Percentiles rank a stretch among this genome's conserved stretches.
phyloP scores from a whole-genome alignment of 2,888 invertebrate species.

The Zele albiditarsus region DNA sequence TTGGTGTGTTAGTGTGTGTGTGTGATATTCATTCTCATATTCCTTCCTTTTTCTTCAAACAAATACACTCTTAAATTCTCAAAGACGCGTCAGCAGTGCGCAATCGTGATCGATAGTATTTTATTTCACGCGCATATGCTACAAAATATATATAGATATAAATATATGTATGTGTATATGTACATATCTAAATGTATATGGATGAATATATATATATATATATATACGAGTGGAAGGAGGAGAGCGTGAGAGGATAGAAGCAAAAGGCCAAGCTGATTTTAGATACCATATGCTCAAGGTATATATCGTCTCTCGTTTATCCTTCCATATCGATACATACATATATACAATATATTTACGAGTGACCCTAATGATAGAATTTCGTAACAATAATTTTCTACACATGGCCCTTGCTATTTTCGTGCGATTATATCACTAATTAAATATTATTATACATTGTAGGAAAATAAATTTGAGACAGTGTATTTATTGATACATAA shows the following conservation, averaged over 20 bases:
- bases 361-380: slow-evolving; percentile 20
- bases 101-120: slow-evolving; percentile 34
- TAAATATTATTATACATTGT: neutral
- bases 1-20: slow-evolving; percentile 3
- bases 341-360: slow-evolving; percentile 4
- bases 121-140: slow-evolving; percentile 16
- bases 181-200: neutral
- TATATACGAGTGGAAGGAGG: slow-evolving; percentile 21
- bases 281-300: slow-evolving; percentile 25
- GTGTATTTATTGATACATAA: neutral
- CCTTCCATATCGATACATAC: slow-evolving; percentile 20
- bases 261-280: slow-evolving; percentile 30
- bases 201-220: slow-evolving; percentile 13
- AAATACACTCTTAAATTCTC: slow-evolving; percentile 17
- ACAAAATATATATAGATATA: no score
- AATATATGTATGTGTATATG: neutral
- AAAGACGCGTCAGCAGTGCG: neutral
- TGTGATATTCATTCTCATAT: slow-evolving; percentile 37
- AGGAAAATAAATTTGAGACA: neutral
- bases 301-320: slow-evolving; percentile 18
- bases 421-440: neutral
- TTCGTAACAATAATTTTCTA: slow-evolving; percentile 11
- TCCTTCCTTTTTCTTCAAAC: slow-evolving; percentile 13
- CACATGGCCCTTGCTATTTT: neutral
- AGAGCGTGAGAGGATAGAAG: slow-evolving; percentile 24